Evolutionary conservation across 1,140 invertebrate species (phyloP).

Genomic region (Nymphalis io): DNA sequence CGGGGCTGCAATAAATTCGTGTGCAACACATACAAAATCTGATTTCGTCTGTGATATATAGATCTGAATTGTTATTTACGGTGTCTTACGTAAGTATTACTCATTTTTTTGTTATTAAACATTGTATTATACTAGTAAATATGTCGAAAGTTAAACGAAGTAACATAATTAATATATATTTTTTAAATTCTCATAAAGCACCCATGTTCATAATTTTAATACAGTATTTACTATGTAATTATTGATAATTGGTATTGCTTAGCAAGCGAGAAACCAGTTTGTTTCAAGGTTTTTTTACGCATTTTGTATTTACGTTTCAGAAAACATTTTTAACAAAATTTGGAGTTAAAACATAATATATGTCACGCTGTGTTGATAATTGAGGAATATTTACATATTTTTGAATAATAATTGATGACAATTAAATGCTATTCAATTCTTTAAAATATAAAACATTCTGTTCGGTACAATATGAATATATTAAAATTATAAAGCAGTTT

Average conservation of each 20-base stretch:
- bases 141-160: slow-evolving; percentile 19
- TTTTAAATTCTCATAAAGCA: background rate
- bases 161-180: slow-evolving; percentile 32
- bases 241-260: slow-evolving; percentile 25
- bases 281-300: slow-evolving; percentile 29
- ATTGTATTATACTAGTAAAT: slow-evolving; percentile 25
- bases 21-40: slow-evolving; percentile 52
- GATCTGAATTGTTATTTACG: slow-evolving; percentile 68
- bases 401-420: background rate
- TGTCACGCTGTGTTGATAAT: slow-evolving; percentile 15
- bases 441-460: too few relatives aligned
- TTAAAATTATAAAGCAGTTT: too few relatives aligned
- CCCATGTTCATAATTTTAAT: slow-evolving; percentile 24
- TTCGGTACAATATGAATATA: too few relatives aligned
- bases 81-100: slow-evolving; percentile 74
- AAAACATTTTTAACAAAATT: slow-evolving; percentile 19
- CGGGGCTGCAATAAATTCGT: slow-evolving; percentile 50
- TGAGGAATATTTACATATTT: background rate
- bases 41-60: slow-evolving; percentile 66
- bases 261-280: slow-evolving; percentile 31
- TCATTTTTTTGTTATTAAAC: slow-evolving; percentile 65
- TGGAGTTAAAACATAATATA: slow-evolving; percentile 19
- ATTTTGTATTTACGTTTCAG: slow-evolving; percentile 9
- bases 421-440: too few relatives aligned
- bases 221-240: slow-evolving; percentile 26